phyloP scores from a whole-genome alignment of 2,797 vertebrate species.

The Oreochromis grahami region DNA sequence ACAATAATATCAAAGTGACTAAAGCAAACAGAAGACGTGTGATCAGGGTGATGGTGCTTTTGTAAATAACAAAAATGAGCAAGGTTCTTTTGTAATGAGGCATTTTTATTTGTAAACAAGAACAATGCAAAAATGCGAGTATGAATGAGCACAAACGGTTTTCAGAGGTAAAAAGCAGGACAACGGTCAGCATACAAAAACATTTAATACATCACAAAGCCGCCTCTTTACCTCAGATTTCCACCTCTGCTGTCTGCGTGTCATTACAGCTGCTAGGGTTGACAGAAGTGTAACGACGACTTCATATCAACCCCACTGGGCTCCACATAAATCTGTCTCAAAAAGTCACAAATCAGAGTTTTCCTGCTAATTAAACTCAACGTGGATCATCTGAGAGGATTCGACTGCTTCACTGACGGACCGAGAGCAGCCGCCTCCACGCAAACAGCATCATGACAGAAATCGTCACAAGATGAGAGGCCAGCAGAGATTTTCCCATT shows the following conservation, averaged over 20 bases:
- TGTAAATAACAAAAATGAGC: background rate
- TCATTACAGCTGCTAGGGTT: conserved; percentile 60
- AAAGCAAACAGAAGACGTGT: background rate
- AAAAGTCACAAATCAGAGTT: background rate
- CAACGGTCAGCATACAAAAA: conserved; percentile 13
- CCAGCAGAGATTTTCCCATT: conserved; percentile 2
- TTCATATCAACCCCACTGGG: background rate
- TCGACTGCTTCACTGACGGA: conserved; percentile 10
- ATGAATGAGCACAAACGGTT: conserved; percentile 7
- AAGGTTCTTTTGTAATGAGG: background rate
- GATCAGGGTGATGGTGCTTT: background rate
- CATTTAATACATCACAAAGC: conserved; percentile 10
- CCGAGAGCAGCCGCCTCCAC: conserved; percentile 42
- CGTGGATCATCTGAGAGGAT: background rate
- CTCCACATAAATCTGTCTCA: conserved; percentile 31
- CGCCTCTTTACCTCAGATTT: conserved; percentile 56
- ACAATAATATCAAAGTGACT: background rate
- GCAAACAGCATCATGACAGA: conserved; percentile 67
- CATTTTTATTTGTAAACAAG: conserved; percentile 45
- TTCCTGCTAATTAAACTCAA: background rate
- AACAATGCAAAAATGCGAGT: conserved; percentile 28
- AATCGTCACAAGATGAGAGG: conserved; percentile 63
- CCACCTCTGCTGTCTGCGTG: conserved; percentile 55
- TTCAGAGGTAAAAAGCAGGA: conserved; percentile 17
- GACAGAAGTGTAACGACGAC: background rate